Conservation (phyloP, 1,140 invertebrate species). For the Anoplophora glabripennis region DNA sequence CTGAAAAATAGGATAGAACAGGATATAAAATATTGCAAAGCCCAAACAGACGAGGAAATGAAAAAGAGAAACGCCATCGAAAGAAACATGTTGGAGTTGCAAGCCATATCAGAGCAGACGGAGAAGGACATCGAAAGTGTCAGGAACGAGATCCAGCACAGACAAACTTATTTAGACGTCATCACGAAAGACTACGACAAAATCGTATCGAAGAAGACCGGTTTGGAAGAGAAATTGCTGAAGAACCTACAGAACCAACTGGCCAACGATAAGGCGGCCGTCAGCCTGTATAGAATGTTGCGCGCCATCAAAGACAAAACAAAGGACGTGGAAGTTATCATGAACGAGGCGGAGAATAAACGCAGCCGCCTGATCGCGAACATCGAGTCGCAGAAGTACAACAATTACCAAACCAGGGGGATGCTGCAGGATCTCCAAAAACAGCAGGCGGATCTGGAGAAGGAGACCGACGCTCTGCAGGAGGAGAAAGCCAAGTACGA, state of each 20-base stretch:
- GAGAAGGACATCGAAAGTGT: slow-evolving; percentile 56
- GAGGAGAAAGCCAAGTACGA: slow-evolving; percentile 51
- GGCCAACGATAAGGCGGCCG: slow-evolving; percentile 58
- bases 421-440: slow-evolving; percentile 42
- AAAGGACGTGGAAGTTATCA: slow-evolving; percentile 54
- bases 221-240: slow-evolving; percentile 63
- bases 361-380: slow-evolving; percentile 60
- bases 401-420: slow-evolving; percentile 48
- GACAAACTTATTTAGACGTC: slow-evolving; percentile 44
- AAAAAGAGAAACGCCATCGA: slow-evolving; percentile 28
- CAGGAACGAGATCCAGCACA: slow-evolving; percentile 20
- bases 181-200: slow-evolving; percentile 56
- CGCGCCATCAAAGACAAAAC: slow-evolving; percentile 17
- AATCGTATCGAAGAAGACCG: slow-evolving; percentile 51
- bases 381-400: slow-evolving; percentile 57
- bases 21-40: slow-evolving; percentile 51
- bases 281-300: slow-evolving; percentile 15
- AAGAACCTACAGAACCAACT: slow-evolving; percentile 64
- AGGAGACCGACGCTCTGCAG: slow-evolving; percentile 52
- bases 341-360: slow-evolving; percentile 61
- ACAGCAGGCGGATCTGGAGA: slow-evolving; percentile 49
- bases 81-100: slow-evolving; percentile 21
- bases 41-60: slow-evolving; percentile 24
- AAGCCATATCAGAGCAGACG: slow-evolving; percentile 52
- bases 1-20: slow-evolving; percentile 57